Conservation (phyloP, 2,797 vertebrate species). For the Sebastes reedi region DNA sequence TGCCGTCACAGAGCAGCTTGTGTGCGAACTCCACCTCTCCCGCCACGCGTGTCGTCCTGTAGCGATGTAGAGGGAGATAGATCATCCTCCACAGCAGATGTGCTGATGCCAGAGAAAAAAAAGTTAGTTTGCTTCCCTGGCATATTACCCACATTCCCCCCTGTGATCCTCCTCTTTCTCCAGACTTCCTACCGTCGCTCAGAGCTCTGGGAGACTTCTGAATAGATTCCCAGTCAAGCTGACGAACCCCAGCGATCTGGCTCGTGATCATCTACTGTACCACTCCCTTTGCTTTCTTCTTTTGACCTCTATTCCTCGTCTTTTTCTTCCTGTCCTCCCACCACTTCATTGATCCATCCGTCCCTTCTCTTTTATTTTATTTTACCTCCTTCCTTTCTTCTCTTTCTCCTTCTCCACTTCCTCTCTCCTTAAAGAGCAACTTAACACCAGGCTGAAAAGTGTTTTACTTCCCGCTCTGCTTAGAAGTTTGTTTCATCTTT, state of each 20-base stretch:
- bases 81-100: conserved; percentile 57
- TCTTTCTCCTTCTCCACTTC: background rate
- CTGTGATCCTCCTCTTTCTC: conserved; percentile 51
- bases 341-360: background rate
- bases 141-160: conserved; percentile 49
- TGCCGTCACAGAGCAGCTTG: conserved; percentile 11
- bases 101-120: conserved; percentile 71
- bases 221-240: conserved; percentile 59
- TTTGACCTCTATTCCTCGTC: conserved; percentile 36
- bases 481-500: background rate
- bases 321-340: background rate
- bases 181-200: conserved; percentile 36
- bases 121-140: conserved; percentile 61
- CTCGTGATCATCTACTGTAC: conserved; percentile 8
- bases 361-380: background rate
- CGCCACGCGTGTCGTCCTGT: conserved; percentile 51
- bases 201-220: conserved; percentile 61
- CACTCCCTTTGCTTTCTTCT: conserved; percentile 24
- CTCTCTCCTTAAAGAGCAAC: background rate
- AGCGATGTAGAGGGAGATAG: conserved; percentile 29
- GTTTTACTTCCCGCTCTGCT: background rate
- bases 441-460: background rate
- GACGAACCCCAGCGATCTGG: conserved; percentile 55
- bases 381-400: background rate
- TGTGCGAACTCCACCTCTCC: conserved; percentile 28